Evolutionary conservation across 2,888 invertebrate species (phyloP).

Genomic region (Lymantria dispar): DNA sequence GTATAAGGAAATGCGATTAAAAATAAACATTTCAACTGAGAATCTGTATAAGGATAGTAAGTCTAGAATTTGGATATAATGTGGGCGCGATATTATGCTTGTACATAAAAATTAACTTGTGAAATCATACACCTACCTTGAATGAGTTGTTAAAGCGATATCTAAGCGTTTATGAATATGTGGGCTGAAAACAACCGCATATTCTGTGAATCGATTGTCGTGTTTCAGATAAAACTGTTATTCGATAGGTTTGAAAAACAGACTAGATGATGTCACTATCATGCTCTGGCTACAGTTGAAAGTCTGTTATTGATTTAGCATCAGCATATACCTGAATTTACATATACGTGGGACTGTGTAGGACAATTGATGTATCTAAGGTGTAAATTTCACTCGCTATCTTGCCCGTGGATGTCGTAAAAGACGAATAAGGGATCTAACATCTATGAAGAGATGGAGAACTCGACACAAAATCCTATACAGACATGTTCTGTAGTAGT

Average conservation of each 20-base stretch:
- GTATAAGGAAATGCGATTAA: slow-evolving; percentile 10
- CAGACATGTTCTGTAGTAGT: too few relatives aligned
- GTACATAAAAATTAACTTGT: slow-evolving; percentile 26
- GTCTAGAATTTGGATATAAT: slow-evolving; percentile 9
- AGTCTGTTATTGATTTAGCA: slow-evolving; percentile 19
- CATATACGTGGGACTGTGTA: too few relatives aligned
- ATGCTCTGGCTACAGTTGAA: slow-evolving; percentile 23
- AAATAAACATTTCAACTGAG: slow-evolving; percentile 3
- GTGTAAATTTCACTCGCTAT: too few relatives aligned
- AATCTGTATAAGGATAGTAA: slow-evolving; percentile 9
- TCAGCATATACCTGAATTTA: too few relatives aligned
- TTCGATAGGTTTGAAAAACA: slow-evolving; percentile 22
- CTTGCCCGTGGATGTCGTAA: too few relatives aligned
- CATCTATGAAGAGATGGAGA: too few relatives aligned
- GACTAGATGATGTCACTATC: slow-evolving; percentile 39
- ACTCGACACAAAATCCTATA: too few relatives aligned
- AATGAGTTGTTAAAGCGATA: slow-evolving; percentile 17
- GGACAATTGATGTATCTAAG: too few relatives aligned
- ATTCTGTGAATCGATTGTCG: slow-evolving; percentile 22
- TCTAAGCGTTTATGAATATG: slow-evolving; percentile 22
- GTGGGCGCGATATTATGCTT: slow-evolving; percentile 20
- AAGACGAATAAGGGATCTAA: too few relatives aligned
- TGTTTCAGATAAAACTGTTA: slow-evolving; percentile 22
- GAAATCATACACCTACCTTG: slow-evolving; percentile 23
- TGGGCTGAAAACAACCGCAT: slow-evolving; percentile 28